Evolutionary conservation across 2,797 vertebrate genomes (phyloP).

Genomic region (Chiroxiphia lanceolata): DNA sequence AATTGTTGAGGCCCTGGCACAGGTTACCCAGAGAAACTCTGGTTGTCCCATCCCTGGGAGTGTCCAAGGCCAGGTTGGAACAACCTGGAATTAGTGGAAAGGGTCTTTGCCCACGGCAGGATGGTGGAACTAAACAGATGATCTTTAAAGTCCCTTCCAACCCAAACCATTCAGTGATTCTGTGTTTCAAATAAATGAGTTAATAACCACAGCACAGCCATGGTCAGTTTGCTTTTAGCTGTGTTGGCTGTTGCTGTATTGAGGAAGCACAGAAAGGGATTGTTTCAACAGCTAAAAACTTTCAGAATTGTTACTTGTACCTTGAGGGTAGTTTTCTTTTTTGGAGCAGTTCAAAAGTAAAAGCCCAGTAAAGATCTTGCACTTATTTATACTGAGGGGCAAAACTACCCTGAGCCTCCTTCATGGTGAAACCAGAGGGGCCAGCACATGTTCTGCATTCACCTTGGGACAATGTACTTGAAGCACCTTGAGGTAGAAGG

Average conservation of each 20-base stretch:
- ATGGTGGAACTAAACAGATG: fast-evolving
- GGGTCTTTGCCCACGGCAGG: neutral
- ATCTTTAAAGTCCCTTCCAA: neutral
- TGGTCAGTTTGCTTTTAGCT: neutral
- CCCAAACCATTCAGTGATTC: neutral
- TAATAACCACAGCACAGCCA: fast-evolving
- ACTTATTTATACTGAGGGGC: neutral
- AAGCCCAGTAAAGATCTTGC: neutral
- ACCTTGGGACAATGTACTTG: neutral
- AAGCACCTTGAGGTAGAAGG: neutral
- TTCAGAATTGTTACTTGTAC: neutral
- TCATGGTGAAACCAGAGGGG: neutral
- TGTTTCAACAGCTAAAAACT: neutral
- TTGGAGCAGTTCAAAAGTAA: neutral
- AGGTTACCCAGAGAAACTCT: neutral
- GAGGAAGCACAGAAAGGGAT: neutral
- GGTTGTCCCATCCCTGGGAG: neutral
- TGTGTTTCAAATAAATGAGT: neutral
- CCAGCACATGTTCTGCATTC: neutral
- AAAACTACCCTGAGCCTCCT: neutral
- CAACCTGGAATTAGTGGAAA: fast-evolving
- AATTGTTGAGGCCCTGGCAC: neutral
- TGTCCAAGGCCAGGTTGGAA: fast-evolving
- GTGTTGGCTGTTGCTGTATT: neutral
- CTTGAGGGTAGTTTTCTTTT: neutral